Percentiles rank a stretch among this genome's conserved stretches.
Conservation (phyloP, 2,113 vertebrate species). For the Dinomys branickii region DNA sequence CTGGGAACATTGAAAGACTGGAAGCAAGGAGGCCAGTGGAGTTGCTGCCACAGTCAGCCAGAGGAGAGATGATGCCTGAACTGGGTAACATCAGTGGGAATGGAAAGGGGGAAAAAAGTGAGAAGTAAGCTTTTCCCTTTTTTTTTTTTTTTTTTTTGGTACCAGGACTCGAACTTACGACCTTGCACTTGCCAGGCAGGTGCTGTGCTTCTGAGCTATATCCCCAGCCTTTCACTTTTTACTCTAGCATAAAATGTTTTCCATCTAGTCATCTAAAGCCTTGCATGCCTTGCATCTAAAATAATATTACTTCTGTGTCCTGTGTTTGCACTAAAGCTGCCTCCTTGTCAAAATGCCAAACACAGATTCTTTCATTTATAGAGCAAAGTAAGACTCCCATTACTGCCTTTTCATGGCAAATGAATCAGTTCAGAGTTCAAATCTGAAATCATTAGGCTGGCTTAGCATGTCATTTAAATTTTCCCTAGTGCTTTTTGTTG, state of each 20-base stretch:
- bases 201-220: too few species aligned
- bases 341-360: neutral
- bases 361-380: neutral
- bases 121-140: neutral
- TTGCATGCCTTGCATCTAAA: neutral
- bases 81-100: too few species aligned
- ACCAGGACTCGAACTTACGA: too few species aligned
- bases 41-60: neutral
- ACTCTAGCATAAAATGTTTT: neutral
- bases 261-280: neutral
- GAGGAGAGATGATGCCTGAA: neutral
- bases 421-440: neutral
- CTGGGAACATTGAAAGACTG: neutral
- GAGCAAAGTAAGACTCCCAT: neutral
- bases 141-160: neutral
- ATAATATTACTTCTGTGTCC: neutral
- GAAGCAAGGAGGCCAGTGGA: neutral
- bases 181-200: too few species aligned
- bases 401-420: neutral
- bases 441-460: neutral
- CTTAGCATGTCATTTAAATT: neutral
- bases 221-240: neutral
- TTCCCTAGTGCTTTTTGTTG: neutral
- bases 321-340: neutral
- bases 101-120: neutral